Percentiles rank a stretch among this genome's conserved stretches.
phyloP scores from a whole-genome alignment of 2,797 vertebrate genomes.

The Gallirallus australis region DNA sequence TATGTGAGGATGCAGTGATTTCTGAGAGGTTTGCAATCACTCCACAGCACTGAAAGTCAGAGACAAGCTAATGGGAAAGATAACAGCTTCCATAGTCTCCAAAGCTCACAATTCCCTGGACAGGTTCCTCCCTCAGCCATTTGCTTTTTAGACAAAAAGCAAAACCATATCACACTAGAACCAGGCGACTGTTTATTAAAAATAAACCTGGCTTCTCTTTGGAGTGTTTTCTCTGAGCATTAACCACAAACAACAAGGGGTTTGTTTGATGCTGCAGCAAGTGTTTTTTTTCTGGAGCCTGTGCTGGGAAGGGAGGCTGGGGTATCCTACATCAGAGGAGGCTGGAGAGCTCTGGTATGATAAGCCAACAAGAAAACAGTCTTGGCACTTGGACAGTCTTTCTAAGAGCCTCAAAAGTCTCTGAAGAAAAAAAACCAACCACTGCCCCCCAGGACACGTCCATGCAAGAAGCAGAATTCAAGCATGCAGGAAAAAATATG shows the following conservation, averaged over 20 bases:
- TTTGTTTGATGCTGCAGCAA: conserved; percentile 2
- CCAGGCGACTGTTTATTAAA: neutral
- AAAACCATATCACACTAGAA: conserved; percentile 11
- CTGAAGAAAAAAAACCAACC: neutral
- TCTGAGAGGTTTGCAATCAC: conserved; percentile 18
- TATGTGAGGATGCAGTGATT: neutral
- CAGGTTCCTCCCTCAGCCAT: neutral
- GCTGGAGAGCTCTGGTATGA: neutral
- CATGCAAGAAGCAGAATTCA: neutral
- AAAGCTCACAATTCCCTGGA: neutral
- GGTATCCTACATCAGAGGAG: neutral
- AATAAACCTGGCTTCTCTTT: neutral
- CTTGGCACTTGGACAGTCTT: neutral
- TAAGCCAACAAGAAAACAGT: neutral
- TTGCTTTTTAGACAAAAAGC: neutral
- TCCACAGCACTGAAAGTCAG: neutral
- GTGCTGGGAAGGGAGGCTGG: neutral
- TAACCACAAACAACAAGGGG: neutral
- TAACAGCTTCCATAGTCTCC: neutral
- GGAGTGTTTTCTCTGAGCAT: neutral
- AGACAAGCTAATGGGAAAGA: neutral
- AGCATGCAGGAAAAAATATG: neutral
- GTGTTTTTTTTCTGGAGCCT: neutral
- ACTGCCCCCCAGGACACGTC: neutral
- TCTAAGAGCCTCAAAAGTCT: neutral